phyloP scores from a whole-genome alignment of 2,113 vertebrate genomes.

The Hoplias malabaricus region DNA sequence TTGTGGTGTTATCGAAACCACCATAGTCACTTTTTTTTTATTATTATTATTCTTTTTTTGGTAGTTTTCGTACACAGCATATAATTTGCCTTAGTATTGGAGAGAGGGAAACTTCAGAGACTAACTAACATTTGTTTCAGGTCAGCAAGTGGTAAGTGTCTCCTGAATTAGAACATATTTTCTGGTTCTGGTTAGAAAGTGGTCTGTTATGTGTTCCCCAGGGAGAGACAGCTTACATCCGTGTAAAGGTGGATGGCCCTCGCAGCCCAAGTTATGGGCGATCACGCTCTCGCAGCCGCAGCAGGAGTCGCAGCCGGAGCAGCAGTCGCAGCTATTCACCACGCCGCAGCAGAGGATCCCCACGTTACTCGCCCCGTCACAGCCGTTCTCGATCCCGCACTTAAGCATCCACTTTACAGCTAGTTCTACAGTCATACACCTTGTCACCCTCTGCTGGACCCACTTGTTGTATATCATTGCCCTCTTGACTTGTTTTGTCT shows the following conservation, averaged over 20 bases:
- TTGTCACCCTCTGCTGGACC: conserved; percentile 49
- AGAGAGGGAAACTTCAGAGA: neutral
- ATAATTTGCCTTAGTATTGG: neutral
- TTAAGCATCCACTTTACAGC: conserved; percentile 54
- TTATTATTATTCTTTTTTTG: no score
- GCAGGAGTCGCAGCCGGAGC: conserved; percentile 80
- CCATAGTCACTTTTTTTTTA: neutral
- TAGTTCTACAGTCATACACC: conserved; percentile 45
- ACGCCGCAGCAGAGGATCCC: conserved; percentile 82
- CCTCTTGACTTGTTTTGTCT: conserved; percentile 50
- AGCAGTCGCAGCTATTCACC: conserved; percentile 84
- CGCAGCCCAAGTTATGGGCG: conserved; percentile 87
- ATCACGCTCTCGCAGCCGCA: conserved; percentile 80
- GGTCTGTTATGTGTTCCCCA: conserved; percentile 60
- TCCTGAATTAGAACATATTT: conserved; percentile 7
- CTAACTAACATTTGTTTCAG: conserved; percentile 13
- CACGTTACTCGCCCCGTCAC: conserved; percentile 76
- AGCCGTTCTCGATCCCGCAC: conserved; percentile 72
- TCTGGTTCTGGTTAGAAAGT: conserved; percentile 22
- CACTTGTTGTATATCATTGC: conserved; percentile 46
- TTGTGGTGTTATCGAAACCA: neutral
- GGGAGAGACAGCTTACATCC: conserved; percentile 89
- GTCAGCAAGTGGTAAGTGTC: conserved; percentile 13
- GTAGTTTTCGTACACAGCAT: neutral
- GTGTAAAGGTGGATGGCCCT: conserved; percentile 82